Percentiles rank a stretch among this genome's conserved stretches.
Conservation (phyloP, 2,888 invertebrate genomes). For the Tanypteryx hageni region DNA sequence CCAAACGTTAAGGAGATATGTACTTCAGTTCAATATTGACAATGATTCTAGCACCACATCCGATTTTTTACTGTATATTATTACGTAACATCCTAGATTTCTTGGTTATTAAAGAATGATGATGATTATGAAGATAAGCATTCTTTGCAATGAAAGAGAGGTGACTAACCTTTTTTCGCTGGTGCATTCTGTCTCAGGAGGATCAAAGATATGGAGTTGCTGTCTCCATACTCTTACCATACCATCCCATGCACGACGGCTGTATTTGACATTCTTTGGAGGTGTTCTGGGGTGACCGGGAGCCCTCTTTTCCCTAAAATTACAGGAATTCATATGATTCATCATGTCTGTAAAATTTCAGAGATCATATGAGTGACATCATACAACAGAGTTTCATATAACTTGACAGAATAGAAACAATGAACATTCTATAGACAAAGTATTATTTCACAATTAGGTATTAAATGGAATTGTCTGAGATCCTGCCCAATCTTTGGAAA, state of each 20-base stretch:
- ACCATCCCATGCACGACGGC: conserved; percentile 95
- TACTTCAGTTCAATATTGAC: too few species aligned
- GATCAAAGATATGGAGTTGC: conserved; percentile 88
- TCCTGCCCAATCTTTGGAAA: too few species aligned
- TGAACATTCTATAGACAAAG: too few species aligned
- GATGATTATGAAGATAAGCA: too few species aligned
- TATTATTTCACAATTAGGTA: too few species aligned
- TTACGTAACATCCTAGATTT: too few species aligned
- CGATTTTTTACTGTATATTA: too few species aligned
- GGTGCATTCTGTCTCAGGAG: conserved; percentile 38
- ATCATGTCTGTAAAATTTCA: not conserved
- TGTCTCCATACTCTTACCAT: conserved; percentile 92
- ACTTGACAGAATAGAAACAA: not conserved
- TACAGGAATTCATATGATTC: not conserved
- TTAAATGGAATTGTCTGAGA: too few species aligned
- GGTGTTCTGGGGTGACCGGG: conserved; percentile 92
- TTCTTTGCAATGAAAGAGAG: too few species aligned
- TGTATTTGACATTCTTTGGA: conserved; percentile 90
- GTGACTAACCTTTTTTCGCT: conserved; percentile 17
- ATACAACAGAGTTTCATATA: not conserved
- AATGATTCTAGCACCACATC: too few species aligned
- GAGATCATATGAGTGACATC: not conserved
- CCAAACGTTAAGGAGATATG: too few species aligned
- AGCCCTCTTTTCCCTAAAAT: conserved; percentile 77
- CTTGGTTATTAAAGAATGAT: too few species aligned